Evolutionary conservation across 1,140 invertebrate genomes (phyloP).

Genomic region (Caenorhabditis elegans): DNA sequence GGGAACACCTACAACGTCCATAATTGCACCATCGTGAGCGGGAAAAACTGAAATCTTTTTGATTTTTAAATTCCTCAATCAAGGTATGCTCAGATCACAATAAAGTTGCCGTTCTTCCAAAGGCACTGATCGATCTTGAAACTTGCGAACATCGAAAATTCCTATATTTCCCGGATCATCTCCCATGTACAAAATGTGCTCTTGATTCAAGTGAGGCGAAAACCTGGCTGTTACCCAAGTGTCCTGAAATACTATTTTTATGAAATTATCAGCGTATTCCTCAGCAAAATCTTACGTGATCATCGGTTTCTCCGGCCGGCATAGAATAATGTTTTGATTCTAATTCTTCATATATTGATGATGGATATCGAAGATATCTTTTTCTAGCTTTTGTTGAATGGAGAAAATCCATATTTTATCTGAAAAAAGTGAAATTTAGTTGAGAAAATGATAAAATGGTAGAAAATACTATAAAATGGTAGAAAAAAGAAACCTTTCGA

Average conservation of each 20-base stretch:
- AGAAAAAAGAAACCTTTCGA: not conserved
- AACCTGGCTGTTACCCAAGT: not conserved
- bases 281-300: not conserved
- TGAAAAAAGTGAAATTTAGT: not conserved
- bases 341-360: not conserved
- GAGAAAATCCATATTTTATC: not conserved
- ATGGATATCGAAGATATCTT: not conserved
- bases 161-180: constrained; percentile 12
- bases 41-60: not conserved
- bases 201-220: not conserved
- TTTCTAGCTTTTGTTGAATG: not conserved
- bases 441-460: too few species aligned
- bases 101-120: not conserved
- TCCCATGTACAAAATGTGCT: constrained; percentile 3
- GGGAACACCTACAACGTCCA: not conserved
- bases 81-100: not conserved
- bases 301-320: not conserved
- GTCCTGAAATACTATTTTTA: not conserved
- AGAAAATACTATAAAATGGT: too few species aligned
- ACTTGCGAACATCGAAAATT: not conserved
- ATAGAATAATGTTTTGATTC: constrained; percentile 8
- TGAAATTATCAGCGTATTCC: too few species aligned
- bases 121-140: not conserved
- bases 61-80: not conserved
- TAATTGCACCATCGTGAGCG: not conserved